Percentiles rank a stretch among this genome's conserved stretches.
Evolutionary conservation across 2,888 invertebrate genomes (phyloP).

Genomic region (Athetis lepigone): DNA sequence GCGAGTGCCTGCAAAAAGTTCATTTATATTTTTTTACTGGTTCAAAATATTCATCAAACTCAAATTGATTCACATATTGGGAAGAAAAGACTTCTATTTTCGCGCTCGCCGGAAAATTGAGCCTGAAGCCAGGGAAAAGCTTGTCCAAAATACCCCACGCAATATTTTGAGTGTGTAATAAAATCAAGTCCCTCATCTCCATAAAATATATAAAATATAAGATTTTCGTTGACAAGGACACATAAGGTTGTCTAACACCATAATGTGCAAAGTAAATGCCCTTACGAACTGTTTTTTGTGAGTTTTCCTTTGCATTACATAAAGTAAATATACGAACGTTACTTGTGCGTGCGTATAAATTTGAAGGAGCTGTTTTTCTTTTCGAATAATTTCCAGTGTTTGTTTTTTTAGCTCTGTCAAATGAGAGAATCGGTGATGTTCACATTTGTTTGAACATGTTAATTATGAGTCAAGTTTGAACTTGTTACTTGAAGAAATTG

Average conservation of each 20-base stretch:
- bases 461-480: constrained; percentile 58
- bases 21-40: constrained; percentile 9
- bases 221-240: constrained; percentile 48
- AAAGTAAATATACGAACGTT: constrained; percentile 35
- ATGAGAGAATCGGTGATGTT: constrained; percentile 49
- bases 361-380: constrained; percentile 37
- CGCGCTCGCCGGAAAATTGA: constrained; percentile 19
- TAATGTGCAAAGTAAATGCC: constrained; percentile 47
- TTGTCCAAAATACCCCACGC: constrained; percentile 7
- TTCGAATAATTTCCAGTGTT: constrained; percentile 55
- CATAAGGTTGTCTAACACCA: constrained; percentile 37
- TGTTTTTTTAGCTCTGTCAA: constrained; percentile 54
- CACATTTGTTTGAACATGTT: constrained; percentile 63
- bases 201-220: constrained; percentile 47
- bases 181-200: constrained; percentile 41
- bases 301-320: constrained; percentile 35
- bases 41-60: constrained; percentile 13
- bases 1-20: neutral
- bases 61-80: constrained; percentile 16
- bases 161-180: constrained; percentile 39
- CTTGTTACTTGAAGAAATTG: constrained; percentile 56
- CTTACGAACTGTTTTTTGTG: constrained; percentile 41
- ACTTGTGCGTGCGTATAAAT: constrained; percentile 22
- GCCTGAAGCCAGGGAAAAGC: constrained; percentile 17
- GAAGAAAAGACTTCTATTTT: constrained; percentile 4